Conservation (phyloP, 2,113 vertebrate genomes). For the Scopus umbretta region DNA sequence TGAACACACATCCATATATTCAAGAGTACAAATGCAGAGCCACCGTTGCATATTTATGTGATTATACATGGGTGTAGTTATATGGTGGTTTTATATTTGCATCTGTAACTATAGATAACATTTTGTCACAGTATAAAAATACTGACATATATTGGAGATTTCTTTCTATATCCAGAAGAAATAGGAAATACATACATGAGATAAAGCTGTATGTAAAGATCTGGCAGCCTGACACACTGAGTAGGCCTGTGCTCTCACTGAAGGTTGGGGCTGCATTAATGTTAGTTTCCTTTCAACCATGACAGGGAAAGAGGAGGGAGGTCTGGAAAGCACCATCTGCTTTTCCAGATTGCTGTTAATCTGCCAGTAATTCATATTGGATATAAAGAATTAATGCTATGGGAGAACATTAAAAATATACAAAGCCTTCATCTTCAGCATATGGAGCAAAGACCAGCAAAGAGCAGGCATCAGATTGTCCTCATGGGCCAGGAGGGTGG, state of each 20-base stretch:
- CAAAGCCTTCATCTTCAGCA: neutral
- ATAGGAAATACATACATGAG: neutral
- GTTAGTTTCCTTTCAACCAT: constrained; percentile 62
- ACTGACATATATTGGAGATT: neutral
- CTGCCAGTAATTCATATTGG: constrained; percentile 60
- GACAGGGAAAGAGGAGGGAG: constrained; percentile 57
- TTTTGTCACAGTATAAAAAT: neutral
- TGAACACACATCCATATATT: neutral
- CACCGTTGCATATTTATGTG: too few species aligned
- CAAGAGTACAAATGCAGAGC: too few species aligned
- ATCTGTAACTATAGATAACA: neutral
- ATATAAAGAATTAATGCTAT: constrained; percentile 64
- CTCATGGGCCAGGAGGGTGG: neutral
- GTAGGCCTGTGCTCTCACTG: constrained; percentile 29
- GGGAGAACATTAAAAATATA: constrained; percentile 8
- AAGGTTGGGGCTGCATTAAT: constrained; percentile 48
- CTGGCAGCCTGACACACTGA: constrained; percentile 32
- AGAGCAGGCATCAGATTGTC: neutral
- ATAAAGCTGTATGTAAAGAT: neutral
- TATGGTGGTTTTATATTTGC: neutral
- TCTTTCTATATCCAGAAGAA: constrained; percentile 15
- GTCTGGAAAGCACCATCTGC: constrained; percentile 67
- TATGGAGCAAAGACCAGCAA: neutral
- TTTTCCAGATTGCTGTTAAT: constrained; percentile 68
- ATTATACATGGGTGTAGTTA: neutral